Evolutionary conservation across 2,113 vertebrate species (phyloP).

Genomic region (Podarcis muralis): DNA sequence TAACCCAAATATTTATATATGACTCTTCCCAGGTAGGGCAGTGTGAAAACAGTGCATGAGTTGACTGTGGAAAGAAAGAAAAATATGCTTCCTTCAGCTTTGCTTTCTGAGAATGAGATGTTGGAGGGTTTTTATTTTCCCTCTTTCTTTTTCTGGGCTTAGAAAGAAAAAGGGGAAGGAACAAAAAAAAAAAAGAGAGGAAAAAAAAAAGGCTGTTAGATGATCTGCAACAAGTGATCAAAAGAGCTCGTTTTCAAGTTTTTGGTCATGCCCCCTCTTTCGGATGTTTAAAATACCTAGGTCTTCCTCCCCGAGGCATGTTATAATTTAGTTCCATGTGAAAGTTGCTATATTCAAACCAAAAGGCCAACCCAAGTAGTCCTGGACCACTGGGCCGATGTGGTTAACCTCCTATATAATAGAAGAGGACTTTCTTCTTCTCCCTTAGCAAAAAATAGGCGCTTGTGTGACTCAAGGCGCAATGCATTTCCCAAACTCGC

Average conservation of each 20-base stretch:
- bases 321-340: constrained; percentile 8
- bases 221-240: background rate
- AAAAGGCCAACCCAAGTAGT: background rate
- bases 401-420: constrained; percentile 19
- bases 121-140: background rate
- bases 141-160: background rate
- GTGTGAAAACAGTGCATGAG: constrained; percentile 13
- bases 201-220: background rate
- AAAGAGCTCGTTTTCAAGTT: background rate
- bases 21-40: constrained; percentile 6
- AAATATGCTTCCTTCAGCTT: background rate
- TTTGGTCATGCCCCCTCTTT: background rate
- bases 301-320: background rate
- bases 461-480: background rate
- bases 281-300: constrained; percentile 2
- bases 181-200: too few species aligned
- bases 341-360: constrained; percentile 10
- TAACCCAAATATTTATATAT: constrained; percentile 32
- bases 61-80: background rate
- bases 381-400: background rate
- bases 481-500: background rate
- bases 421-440: background rate
- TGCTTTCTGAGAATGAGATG: constrained; percentile 7
- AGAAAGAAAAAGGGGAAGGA: background rate
- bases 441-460: constrained; percentile 20